Conservation (phyloP, 1,140 invertebrate species). For the Cryptotermes secundus region DNA sequence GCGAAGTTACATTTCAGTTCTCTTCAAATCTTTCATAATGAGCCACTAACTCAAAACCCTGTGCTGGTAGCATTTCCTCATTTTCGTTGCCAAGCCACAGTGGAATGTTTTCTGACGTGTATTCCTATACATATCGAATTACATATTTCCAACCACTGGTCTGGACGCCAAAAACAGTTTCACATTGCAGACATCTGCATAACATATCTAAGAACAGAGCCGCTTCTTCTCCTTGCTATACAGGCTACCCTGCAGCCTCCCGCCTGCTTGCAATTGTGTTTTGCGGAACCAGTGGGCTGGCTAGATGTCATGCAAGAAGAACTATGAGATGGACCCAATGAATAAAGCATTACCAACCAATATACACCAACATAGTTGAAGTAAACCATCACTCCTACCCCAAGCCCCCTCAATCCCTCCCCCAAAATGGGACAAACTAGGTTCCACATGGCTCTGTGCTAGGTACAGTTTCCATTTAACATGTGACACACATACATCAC, state of each 20-base stretch:
- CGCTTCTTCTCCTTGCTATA: neutral
- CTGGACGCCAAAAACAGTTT: neutral
- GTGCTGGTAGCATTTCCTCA: no score
- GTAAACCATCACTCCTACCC: neutral
- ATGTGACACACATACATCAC: constrained; percentile 5
- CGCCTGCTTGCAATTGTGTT: neutral
- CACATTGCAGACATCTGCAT: neutral
- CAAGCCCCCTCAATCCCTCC: neutral
- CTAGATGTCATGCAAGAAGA: neutral
- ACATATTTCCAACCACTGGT: no score
- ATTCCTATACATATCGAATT: no score
- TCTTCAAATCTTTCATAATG: no score
- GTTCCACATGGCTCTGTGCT: neutral
- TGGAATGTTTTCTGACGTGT: no score
- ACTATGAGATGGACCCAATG: neutral
- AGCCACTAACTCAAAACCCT: no score
- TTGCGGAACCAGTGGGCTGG: neutral
- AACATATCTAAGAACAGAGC: neutral
- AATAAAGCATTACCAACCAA: neutral
- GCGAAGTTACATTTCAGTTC: no score
- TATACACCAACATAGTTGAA: neutral
- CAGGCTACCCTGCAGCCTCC: neutral
- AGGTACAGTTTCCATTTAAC: neutral
- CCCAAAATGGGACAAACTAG: neutral
- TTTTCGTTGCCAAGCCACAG: no score